Base-by-base conservation (phyloP, 2,797 vertebrate genomes). In the Hippocampus kuda region DNA sequence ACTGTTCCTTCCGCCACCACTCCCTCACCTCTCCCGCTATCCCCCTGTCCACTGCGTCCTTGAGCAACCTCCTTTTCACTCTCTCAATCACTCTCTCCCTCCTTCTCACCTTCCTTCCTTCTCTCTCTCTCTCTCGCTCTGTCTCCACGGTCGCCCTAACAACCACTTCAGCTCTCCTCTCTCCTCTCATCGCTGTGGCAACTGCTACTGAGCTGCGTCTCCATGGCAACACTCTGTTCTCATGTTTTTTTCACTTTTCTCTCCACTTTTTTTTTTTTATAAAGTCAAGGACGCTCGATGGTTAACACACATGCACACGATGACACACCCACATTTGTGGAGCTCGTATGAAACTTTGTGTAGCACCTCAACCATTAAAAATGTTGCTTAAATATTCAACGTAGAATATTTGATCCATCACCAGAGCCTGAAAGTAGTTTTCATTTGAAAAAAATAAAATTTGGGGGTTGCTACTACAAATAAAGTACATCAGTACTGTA, bases 161-260 rank as follows among this genome's bases (percentile, higher is more conserved):
- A 91, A 91, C 89, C 84, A 72, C 83, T 85, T 84, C 84, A 84
- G 84, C 81, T 84, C 71, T 61, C 77, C 80, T 79, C 81, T 84
- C 71, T 61, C 77, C 80, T 79, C 80, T 84, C 73, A 86, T 89
- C 77, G 75, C 89, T 88, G 75, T 89, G 88, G 89, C 87, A 90
- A 91, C 90, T 81, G 82, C 89, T 86, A 88, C 75, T 77, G 87
- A 90, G 85, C 87, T 68, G 76, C 75, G 87, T 92, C 83, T 86
- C 88, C 87, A 89, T 91, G 83, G 90, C 81, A 91, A 91, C 90
- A 79, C 82, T 80, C 77, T 79, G 83, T 90, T 86, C 88, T 83
- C 81, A 88, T 89, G 41, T 65, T 44, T 26, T 20, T 34, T 34
- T 18, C 16, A 16, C 59, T 60, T 60, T 60, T 60, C 27, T 61